Evolutionary conservation across 2,797 vertebrate genomes (phyloP), one percentile per base, ranked within the genome.

Genomic region (Muscicapa striata): DNA sequence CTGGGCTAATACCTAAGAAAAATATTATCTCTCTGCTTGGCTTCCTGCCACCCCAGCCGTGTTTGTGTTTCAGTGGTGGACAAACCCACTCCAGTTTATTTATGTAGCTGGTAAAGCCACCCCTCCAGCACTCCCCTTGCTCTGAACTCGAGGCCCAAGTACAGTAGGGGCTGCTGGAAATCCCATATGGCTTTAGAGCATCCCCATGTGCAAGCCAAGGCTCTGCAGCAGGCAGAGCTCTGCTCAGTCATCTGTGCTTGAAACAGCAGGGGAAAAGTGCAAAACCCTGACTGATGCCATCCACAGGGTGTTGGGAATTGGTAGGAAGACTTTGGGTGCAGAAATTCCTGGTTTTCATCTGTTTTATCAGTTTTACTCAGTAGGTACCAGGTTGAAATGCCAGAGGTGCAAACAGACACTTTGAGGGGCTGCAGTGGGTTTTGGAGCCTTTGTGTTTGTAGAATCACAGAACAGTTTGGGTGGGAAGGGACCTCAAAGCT

Each of bases 1-100:
- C 67, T 7, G 78, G 74, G 88, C 67, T 95, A 90, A 91, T 78
- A 84, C 66, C 49, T 70, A 92, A 90, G 70, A 79, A 93, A 95
- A 97, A 92, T 90, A 92, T 77, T 92, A n/a, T 90, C 90, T 79
- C 86, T 87, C 72, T 68, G 68, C 72, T 67, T 90, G 93, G 89
- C 90, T 89, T 34, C 2, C 84, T 54, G 81, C 89, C 93, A 83
- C 34, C 57, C 72, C 3, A 2, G 78, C 36, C 6, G 0, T 55
- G 72, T 93, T 85, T 32, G 77, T 24, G 32, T 54, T 84, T 22
- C 84, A 67, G 75, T 5, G 72, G 61, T 63, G 88, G 75, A 55
- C 5, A 8, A 82, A 83, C 70, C 64, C 15, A 23, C 68, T 46
- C 22, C 36, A 8, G 38, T 72, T 90, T 84, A 73, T 96, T 90